Conservation (phyloP, 2,113 vertebrate genomes). For the Buteo buteo region DNA sequence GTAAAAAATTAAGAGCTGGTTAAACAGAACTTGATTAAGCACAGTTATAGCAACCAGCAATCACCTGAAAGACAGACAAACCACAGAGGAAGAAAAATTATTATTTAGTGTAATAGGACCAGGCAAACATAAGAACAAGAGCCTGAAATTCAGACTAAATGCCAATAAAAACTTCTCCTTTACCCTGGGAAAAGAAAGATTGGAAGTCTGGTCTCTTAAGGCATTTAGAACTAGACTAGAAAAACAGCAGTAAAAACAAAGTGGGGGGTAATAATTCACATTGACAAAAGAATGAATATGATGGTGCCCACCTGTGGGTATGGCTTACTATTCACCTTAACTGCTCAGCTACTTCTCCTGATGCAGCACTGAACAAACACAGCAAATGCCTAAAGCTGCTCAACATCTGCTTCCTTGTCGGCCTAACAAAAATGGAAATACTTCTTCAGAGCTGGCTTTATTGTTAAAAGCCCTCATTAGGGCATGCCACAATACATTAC, state of each 20-base stretch:
- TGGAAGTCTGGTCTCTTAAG: not conserved
- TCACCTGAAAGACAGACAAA: conserved; percentile 26
- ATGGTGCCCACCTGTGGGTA: not conserved
- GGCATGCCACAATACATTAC: not conserved
- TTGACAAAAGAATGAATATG: not conserved
- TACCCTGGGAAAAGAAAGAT: not conserved
- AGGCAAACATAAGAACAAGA: not conserved
- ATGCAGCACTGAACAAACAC: not conserved
- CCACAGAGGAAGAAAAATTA: not conserved
- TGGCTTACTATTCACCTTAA: not conserved
- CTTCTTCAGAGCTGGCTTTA: not conserved
- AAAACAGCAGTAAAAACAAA: not conserved
- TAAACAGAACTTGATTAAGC: conserved; percentile 22
- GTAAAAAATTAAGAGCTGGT: conserved; percentile 24
- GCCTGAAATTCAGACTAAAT: not conserved
- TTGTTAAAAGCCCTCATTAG: not conserved
- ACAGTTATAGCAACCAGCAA: not conserved
- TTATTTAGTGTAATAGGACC: not conserved
- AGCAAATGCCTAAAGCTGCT: not conserved
- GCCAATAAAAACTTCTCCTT: not conserved
- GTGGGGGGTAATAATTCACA: not conserved
- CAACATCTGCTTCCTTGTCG: conserved; percentile 2
- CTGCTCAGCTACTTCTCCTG: not conserved
- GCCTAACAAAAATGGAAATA: not conserved
- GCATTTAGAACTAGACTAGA: not conserved